A percentile compares a stretch with the other conserved stretches of the same genome.
phyloP scores from a whole-genome alignment of 2,113 vertebrate genomes.

The Ochotona curzoniae region DNA sequence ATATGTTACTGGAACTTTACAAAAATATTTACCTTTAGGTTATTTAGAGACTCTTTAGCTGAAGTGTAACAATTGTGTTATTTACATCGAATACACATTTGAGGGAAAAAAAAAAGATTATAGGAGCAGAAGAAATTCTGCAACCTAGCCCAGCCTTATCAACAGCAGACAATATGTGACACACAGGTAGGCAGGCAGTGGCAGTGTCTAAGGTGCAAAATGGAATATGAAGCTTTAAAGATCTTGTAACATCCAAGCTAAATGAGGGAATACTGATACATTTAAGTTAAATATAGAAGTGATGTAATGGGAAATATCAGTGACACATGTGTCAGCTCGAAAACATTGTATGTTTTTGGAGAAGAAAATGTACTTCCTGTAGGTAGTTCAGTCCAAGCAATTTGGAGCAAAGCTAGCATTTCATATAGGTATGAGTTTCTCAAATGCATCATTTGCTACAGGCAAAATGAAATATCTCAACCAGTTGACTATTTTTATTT shows the following conservation, averaged over 20 bases:
- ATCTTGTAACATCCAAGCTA: background rate
- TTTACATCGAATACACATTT: background rate
- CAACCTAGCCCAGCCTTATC: background rate
- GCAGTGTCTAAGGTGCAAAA: background rate
- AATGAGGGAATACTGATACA: background rate
- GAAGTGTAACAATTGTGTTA: background rate
- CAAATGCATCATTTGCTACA: background rate
- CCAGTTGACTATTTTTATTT: background rate
- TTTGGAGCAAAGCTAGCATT: background rate
- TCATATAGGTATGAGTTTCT: background rate
- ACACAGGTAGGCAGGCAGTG: background rate
- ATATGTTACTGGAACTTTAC: background rate
- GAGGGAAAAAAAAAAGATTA: background rate
- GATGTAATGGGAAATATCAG: background rate
- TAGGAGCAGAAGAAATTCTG: background rate
- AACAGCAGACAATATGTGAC: background rate
- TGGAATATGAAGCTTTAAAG: background rate
- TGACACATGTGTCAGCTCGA: background rate
- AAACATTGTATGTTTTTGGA: background rate
- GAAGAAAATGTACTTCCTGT: background rate
- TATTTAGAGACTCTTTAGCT: slow-evolving; percentile 10
- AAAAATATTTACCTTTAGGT: background rate
- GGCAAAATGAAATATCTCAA: background rate
- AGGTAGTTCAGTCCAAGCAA: background rate
- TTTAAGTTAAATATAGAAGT: background rate